A percentile compares a stretch with the other conserved stretches of the same genome.
Conservation (phyloP, 2,113 vertebrate genomes). For the Tragulus kanchil region DNA sequence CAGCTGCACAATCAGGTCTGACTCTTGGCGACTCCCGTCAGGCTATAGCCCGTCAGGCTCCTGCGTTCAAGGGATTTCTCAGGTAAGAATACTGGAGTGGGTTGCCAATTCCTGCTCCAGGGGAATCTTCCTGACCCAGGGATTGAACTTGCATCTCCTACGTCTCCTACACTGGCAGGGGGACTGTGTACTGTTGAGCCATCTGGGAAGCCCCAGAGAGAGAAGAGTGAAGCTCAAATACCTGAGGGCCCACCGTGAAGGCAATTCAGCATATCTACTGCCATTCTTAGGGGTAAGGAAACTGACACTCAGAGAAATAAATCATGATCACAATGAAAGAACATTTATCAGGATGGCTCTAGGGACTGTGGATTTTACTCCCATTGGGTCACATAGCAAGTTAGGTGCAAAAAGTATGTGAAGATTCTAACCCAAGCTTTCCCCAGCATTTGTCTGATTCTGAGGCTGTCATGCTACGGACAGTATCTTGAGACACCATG, state of each 20-base stretch:
- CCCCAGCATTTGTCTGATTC: background rate
- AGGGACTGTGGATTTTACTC: background rate
- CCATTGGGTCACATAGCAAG: background rate
- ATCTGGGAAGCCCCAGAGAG: background rate
- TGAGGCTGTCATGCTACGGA: background rate
- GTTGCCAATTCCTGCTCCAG: background rate
- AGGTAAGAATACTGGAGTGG: background rate
- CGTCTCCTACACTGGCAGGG: background rate
- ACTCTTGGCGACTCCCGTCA: background rate
- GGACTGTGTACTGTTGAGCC: background rate
- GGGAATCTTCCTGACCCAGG: background rate
- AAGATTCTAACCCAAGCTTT: background rate
- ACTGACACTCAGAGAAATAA: background rate
- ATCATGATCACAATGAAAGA: background rate
- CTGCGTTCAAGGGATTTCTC: background rate
- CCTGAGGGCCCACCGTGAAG: background rate
- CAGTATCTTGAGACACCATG: background rate
- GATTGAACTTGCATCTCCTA: background rate
- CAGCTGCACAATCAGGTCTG: rapidly evolving
- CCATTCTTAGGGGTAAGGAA: background rate
- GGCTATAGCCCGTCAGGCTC: background rate
- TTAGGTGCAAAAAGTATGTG: background rate
- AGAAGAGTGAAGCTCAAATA: background rate
- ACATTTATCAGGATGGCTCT: background rate
- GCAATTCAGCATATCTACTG: background rate